Base-by-base conservation (phyloP, 2,797 vertebrate genomes). In the Nyctalus aviator region DNA sequence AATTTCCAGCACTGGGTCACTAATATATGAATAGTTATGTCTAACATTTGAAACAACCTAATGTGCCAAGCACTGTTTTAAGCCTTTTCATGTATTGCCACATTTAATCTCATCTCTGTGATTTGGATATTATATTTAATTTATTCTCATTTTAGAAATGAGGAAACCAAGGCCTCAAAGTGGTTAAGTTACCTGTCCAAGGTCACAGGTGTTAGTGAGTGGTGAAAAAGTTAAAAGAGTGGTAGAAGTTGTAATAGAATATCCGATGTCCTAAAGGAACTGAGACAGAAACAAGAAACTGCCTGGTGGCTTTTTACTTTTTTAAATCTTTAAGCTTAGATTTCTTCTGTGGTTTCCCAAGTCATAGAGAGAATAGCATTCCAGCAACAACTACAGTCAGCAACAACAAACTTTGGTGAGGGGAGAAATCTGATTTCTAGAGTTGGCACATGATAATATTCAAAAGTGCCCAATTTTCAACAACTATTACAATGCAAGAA, bases 131-230 rank as follows among this genome's bases (percentile, higher is more conserved):
- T 48, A 30, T 25, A 71, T 48, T 59, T 68, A 59, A 68, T 20
- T 23, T 41, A 57, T 10, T 5, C 15, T 53, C 66, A 48, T 77
- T 84, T 86, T 89, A 53, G 20, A 91, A 75, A 50, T 82, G 41
- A 94, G n/a, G 64, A 95, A 83, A 69, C 27, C 30, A 86, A 81
- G 73, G 35, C n/a, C 37, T 62, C 59, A 44, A 59, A 88, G 64
- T 90, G 37, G 37, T 73, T 50, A 27, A 59, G 46, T 83, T 83
- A 64, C 20, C 81, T 78, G 46, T 72, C 46, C 66, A 90, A 76
- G 15, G 13, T 35, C 68, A 71, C 25, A 55, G 18, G 21, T 68
- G 10, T 90, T 84, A 23, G 10, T 94, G 83, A 75, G 35, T 44
- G 17, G 32, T 73, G 30, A 68, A 75, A 68, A 82, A 41, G 10